Evolutionary conservation across 2,113 vertebrate species (phyloP).

Genomic region (Oryzias javanicus): DNA sequence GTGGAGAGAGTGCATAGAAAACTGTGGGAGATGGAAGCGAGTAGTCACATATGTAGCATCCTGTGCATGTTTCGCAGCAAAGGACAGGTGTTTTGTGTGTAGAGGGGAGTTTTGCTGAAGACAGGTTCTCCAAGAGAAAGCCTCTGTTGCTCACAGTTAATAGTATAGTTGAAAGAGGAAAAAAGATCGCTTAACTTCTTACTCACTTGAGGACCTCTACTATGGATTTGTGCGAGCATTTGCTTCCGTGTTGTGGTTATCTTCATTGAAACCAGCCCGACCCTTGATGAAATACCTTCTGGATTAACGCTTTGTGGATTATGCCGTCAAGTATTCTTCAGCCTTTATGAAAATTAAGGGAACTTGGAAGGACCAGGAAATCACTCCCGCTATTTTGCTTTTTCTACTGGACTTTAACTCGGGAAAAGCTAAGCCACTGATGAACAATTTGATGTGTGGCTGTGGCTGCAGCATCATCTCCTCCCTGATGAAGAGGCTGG

Average conservation of each 20-base stretch:
- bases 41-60: constrained; percentile 25
- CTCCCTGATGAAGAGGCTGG: constrained; percentile 98
- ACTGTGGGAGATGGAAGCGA: constrained; percentile 29
- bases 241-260: constrained; percentile 8
- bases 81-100: constrained; percentile 38
- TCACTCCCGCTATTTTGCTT: constrained; percentile 16
- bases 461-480: constrained; percentile 98
- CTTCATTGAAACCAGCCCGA: constrained; percentile 5
- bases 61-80: constrained; percentile 31
- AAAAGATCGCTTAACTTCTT: constrained; percentile 49
- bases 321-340: constrained; percentile 15
- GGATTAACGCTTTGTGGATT: constrained; percentile 55
- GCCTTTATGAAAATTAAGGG: constrained; percentile 31
- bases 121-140: constrained; percentile 39
- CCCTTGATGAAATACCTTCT: constrained; percentile 47
- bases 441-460: constrained; percentile 96
- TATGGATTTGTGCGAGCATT: constrained; percentile 47
- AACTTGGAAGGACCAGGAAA: constrained; percentile 40
- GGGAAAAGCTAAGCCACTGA: constrained; percentile 66
- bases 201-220: constrained; percentile 31
- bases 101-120: constrained; percentile 39
- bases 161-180: constrained; percentile 48
- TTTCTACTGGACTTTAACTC: constrained; percentile 14
- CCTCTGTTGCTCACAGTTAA: constrained; percentile 35
- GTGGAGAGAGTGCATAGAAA: constrained; percentile 26